phyloP scores from a whole-genome alignment of 2,888 invertebrate genomes.

The Galeruca laticollis region DNA sequence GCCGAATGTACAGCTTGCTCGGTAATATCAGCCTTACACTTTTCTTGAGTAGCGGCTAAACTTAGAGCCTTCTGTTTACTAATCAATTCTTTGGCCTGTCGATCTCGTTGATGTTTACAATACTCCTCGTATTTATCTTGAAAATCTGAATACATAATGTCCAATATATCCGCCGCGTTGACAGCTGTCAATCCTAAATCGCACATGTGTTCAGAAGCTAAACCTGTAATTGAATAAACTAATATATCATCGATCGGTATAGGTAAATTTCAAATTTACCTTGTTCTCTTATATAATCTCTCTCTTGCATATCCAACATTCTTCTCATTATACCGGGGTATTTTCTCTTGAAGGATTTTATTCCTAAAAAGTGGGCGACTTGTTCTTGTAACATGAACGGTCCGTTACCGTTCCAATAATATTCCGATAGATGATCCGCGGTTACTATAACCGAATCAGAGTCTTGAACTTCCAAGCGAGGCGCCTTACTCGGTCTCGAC shows the following conservation, averaged over 20 bases:
- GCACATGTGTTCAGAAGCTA: constrained; percentile 92
- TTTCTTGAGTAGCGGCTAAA: constrained; percentile 69
- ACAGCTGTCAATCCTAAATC: constrained; percentile 94
- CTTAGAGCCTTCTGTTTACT: constrained; percentile 76
- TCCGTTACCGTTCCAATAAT: constrained; percentile 87
- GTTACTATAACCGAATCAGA: constrained; percentile 67
- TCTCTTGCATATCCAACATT: constrained; percentile 89
- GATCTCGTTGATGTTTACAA: constrained; percentile 78
- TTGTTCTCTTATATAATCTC: constrained; percentile 86
- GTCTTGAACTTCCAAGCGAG: constrained; percentile 62
- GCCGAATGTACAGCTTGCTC: constrained; percentile 88
- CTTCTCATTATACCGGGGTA: constrained; percentile 80
- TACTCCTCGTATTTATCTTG: constrained; percentile 95
- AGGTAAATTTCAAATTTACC: too few species aligned
- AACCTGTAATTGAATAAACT: constrained; percentile 50
- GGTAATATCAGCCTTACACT: constrained; percentile 76
- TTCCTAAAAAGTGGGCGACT: constrained; percentile 92
- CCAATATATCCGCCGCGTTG: constrained; percentile 91
- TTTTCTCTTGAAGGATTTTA: constrained; percentile 97
- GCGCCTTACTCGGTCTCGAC: constrained; percentile 48
- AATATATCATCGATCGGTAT: too few species aligned
- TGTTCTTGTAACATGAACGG: constrained; percentile 97
- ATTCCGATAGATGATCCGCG: constrained; percentile 92
- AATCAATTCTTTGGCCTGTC: constrained; percentile 77
- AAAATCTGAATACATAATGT: constrained; percentile 96